Evolutionary conservation across 2,888 invertebrate species (phyloP), one percentile per base, ranked within the genome.

Genomic region (Tachina fera): DNA sequence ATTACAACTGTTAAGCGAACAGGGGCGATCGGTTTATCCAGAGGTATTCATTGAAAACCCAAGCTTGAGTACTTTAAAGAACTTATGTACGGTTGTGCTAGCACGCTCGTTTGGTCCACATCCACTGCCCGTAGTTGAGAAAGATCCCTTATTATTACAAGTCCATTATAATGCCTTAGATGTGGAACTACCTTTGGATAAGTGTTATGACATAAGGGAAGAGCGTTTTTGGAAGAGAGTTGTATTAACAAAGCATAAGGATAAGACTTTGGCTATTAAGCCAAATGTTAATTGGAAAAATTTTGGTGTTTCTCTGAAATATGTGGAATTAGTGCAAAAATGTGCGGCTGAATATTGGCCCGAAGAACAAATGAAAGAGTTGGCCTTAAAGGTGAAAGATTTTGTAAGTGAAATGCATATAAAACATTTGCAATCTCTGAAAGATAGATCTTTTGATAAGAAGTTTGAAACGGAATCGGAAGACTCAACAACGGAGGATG

Each of bases 161-260:
- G 88, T 89, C 0, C 88, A 90, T 56, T 91, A 89, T 78, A 91
- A 91, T 53, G 84, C 89, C 0, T 61, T 92, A 41, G 89, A 89
- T 68, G 85, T 89, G 1, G 87, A 91, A 39, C 19, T 90, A 49
- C 90, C 91, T 0, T 87, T 92, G 19, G 81, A 84, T 9, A 80
- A 90, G n/a, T 91, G 91, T 65, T 90, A 89, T 39, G 84, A 88
- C 56, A 89, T 92, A 14, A 81, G 86, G 0, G 90, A 90, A 16
- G 19, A 88, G 13, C 85, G 87, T 0, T 92, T 88, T 78, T 92
- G 92, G 92, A 89, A 88, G 1, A 89, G 92, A 9, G 88, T 91
- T 0, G 92, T 90, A 9, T 76, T 90, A 9, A 81, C 88, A 5
- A 91, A 90, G 60, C 88, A 88, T 43, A 51, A 74, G 0, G 88